Evolutionary conservation across 2,113 vertebrate genomes (phyloP).

Genomic region (Maccullochella peelii): DNA sequence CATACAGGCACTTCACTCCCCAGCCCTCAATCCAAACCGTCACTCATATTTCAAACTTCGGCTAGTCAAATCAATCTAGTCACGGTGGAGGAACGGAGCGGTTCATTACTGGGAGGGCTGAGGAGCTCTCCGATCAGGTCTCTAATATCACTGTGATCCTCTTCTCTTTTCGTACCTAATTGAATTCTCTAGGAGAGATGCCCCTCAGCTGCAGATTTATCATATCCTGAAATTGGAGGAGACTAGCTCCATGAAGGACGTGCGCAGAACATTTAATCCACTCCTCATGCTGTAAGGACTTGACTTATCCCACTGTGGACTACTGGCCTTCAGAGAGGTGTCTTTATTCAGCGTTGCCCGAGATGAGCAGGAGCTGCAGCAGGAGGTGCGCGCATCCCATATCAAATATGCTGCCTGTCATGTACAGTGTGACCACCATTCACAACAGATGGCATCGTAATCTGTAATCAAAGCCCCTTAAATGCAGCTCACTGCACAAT

Average conservation of each 20-base stretch:
- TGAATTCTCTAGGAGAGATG: conserved; percentile 81
- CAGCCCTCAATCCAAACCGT: conserved; percentile 15
- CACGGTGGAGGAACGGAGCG: conserved; percentile 59
- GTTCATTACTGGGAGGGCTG: conserved; percentile 73
- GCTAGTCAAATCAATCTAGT: conserved; percentile 76
- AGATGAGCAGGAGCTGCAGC: conserved; percentile 47
- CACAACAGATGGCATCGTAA: conserved; percentile 71
- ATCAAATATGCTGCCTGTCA: conserved; percentile 66
- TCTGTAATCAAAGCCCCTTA: conserved; percentile 71
- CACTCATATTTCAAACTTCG: conserved; percentile 60
- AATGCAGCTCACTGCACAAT: conserved; percentile 65
- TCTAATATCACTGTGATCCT: conserved; percentile 77
- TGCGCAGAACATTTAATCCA: conserved; percentile 75
- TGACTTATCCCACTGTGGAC: conserved; percentile 59
- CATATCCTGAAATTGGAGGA: conserved; percentile 79
- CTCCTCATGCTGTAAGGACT: conserved; percentile 49
- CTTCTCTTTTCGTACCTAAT: conserved; percentile 79
- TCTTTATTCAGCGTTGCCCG: conserved; percentile 27
- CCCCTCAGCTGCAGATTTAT: conserved; percentile 77
- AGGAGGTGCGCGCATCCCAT: conserved; percentile 40
- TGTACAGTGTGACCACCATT: conserved; percentile 52
- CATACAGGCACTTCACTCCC: neutral
- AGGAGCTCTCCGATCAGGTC: conserved; percentile 70
- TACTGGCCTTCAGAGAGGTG: conserved; percentile 49
- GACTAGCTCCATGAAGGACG: conserved; percentile 74